A percentile compares a stretch with the other conserved stretches of the same genome.
These are phyloP conservation scores for Cryptocephalus primarius DNA, from an alignment of 2,888 invertebrate genomes.

Conservation along the genomic window DNA sequence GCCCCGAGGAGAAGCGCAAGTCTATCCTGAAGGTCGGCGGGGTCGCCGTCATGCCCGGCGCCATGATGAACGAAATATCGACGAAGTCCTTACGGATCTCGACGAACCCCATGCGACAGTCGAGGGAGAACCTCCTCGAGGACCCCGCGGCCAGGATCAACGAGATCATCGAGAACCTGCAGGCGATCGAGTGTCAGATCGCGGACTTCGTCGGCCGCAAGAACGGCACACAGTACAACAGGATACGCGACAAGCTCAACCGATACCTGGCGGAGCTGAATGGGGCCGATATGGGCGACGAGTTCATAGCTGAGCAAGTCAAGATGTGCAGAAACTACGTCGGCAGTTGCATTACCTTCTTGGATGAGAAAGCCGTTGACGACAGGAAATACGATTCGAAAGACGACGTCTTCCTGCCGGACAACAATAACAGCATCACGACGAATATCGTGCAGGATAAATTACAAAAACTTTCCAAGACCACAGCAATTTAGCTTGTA, in stretches of 20 bases:
- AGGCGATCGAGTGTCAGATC: slow-evolving; percentile 16
- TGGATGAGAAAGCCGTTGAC: slow-evolving; percentile 18
- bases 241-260: slow-evolving; percentile 13
- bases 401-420: slow-evolving; percentile 15
- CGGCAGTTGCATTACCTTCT: slow-evolving; percentile 17
- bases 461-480: slow-evolving; percentile 9
- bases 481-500: slow-evolving; percentile 10
- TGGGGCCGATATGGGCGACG: slow-evolving; percentile 12
- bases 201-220: slow-evolving; percentile 14
- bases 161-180: slow-evolving; percentile 12
- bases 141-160: slow-evolving; percentile 8
- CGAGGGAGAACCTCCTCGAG: not conserved
- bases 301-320: slow-evolving; percentile 14
- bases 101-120: slow-evolving; percentile 1
- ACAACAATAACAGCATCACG: slow-evolving; percentile 4
- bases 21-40: slow-evolving; percentile 22
- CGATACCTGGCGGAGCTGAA: slow-evolving; percentile 9
- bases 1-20: slow-evolving; percentile 15
- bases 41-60: slow-evolving; percentile 21
- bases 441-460: slow-evolving; percentile 1
- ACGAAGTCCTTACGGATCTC: slow-evolving; percentile 8
- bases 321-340: slow-evolving; percentile 16
- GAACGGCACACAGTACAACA: slow-evolving; percentile 17
- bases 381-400: slow-evolving; percentile 4
- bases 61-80: slow-evolving; percentile 14